Evolutionary conservation across 2,888 invertebrate genomes (phyloP), one percentile per base, ranked within the genome.

Genomic region (Polia nebulosa): DNA sequence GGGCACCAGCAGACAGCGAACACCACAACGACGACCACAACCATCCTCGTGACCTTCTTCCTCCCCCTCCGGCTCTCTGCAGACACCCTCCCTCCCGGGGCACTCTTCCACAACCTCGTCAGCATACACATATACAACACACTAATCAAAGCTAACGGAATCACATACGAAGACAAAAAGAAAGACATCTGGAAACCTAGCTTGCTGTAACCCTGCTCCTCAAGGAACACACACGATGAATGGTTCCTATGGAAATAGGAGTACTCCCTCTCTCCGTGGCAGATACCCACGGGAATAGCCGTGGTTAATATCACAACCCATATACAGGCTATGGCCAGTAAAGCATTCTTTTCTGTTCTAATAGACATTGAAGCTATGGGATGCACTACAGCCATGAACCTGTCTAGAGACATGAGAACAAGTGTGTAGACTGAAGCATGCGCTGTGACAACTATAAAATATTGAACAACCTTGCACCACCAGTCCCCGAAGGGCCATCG

Each of bases 1-100:
- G 99, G 99, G 86, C 98, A 97, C 99, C 99, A 99, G 94, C 99
- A 99, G 49, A 98, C 96, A 25, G 99, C 99, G 92, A 99, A 99
- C 56, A 98, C 98, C 60, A 98, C 97, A 1, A 99, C 98, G 61
- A 99, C 98, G 61, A 98, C 97, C 72, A 99, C 97, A 25, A 99
- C 99, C 97, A 99, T 97, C 78, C 98, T 96, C 8, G 99, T 99
- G 41, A 99, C 99, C 80, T 98, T 96, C 92, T 97, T 97, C 94
- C 98, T 98, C 75, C 98, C 98, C 78, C 98, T 96, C 74, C 98
- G 96, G 85, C 97, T 97, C 90, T 98, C 98, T 5, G 97, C 98
- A 32, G 98, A 98, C 72, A 97, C 97, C 84, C 97, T 97, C 34
- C 98, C 97, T n/a, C 98, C 98, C 0, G 98, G 97, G 6, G 98